phyloP scores from a whole-genome alignment of 2,797 vertebrate genomes.

The Poecilia wingei region DNA sequence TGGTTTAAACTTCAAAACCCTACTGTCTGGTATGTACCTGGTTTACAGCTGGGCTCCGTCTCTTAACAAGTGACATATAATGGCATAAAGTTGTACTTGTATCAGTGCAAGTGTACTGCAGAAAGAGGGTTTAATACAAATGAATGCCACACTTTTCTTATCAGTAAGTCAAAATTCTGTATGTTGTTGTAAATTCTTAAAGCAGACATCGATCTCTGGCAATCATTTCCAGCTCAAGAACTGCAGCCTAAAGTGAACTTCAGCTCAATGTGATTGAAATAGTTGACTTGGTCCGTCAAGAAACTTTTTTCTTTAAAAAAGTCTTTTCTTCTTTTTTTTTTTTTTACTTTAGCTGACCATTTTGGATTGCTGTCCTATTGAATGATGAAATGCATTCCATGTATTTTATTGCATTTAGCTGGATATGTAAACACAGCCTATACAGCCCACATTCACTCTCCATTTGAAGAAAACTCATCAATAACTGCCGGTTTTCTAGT shows the following conservation, averaged over 20 bases:
- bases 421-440: conserved; percentile 11
- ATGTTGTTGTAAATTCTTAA: conserved; percentile 4
- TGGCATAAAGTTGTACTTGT: background rate
- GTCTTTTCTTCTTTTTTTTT: background rate
- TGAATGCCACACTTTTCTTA: background rate
- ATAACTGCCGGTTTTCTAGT: conserved; percentile 20
- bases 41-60: background rate
- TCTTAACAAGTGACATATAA: background rate
- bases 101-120: background rate
- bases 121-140: background rate
- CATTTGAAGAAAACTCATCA: conserved; percentile 22
- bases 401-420: conserved; percentile 15
- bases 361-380: conserved; percentile 14
- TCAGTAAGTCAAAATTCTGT: background rate
- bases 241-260: conserved; percentile 6
- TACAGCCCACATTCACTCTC: conserved; percentile 18
- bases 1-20: background rate
- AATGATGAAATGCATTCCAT: conserved; percentile 23
- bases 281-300: conserved; percentile 12
- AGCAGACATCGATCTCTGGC: background rate
- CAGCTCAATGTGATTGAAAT: conserved; percentile 5
- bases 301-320: conserved; percentile 21
- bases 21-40: background rate
- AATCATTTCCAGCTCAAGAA: background rate
- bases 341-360: conserved; percentile 1